These are phyloP conservation scores for Acrossocheilus wenchowensis DNA, from an alignment of 2,797 vertebrate genomes.

Conservation along the genomic window DNA sequence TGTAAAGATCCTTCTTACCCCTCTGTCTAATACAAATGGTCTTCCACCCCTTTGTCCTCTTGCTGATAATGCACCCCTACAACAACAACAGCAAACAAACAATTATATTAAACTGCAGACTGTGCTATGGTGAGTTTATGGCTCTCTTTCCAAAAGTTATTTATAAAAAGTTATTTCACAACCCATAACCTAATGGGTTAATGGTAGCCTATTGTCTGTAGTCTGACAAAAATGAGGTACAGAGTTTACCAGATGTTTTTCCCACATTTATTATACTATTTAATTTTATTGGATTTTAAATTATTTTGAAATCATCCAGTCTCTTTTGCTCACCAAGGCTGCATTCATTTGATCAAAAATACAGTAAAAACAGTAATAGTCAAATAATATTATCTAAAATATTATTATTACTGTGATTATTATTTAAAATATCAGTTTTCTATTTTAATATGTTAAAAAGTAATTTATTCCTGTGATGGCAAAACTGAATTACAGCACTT, in stretches of 20 bases:
- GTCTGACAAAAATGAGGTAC: neutral
- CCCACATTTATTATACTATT: neutral
- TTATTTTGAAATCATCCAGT: neutral
- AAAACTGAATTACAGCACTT: neutral
- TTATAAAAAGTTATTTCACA: neutral
- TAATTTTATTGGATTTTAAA: neutral
- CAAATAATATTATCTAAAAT: neutral
- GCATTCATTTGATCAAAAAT: neutral
- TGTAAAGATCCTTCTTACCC: slow-evolving; percentile 61
- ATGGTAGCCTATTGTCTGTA: neutral
- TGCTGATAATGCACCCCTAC: slow-evolving; percentile 66
- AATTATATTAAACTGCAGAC: neutral
- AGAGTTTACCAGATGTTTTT: neutral
- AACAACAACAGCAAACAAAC: slow-evolving; percentile 22
- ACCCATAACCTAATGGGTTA: neutral
- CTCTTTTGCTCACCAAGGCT: neutral
- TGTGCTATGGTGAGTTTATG: neutral
- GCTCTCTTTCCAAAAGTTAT: neutral
- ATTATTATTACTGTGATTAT: too few relatives aligned
- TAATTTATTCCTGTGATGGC: neutral
- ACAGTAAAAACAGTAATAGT: neutral
- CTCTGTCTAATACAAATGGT: slow-evolving; percentile 65
- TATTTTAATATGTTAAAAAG: neutral
- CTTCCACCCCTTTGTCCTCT: slow-evolving; percentile 64
- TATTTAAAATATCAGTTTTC: neutral